Evolutionary conservation across 2,113 vertebrate genomes (phyloP).

Genomic region (Sprattus sprattus): DNA sequence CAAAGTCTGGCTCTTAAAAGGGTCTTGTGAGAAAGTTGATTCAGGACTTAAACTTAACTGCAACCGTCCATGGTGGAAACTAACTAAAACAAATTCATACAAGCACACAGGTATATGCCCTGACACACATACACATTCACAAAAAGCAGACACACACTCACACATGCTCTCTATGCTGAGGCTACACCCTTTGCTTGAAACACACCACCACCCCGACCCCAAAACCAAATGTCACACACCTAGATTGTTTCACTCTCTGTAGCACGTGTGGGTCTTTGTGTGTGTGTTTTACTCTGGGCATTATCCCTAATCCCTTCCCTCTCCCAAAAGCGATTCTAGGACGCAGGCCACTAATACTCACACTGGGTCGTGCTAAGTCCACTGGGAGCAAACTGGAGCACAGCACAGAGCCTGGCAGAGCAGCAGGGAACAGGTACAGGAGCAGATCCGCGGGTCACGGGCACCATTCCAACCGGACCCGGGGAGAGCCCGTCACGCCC

Average conservation of each 20-base stretch:
- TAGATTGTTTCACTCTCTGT: too few relatives aligned
- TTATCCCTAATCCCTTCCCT: too few relatives aligned
- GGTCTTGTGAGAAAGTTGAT: too few relatives aligned
- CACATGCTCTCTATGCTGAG: not conserved
- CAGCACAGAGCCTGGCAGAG: not conserved
- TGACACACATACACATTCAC: not conserved
- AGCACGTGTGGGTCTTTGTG: not conserved
- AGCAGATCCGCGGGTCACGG: not conserved
- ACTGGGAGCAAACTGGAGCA: not conserved
- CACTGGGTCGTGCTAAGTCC: not conserved
- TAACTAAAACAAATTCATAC: too few relatives aligned
- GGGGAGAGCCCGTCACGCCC: not conserved
- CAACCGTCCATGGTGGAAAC: too few relatives aligned
- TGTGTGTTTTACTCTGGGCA: too few relatives aligned
- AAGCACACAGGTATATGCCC: not conserved
- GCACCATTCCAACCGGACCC: not conserved
- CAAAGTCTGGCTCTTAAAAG: too few relatives aligned
- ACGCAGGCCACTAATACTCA: too few relatives aligned
- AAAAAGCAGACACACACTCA: not conserved
- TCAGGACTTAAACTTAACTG: too few relatives aligned
- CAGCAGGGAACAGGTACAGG: not conserved
- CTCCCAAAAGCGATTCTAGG: too few relatives aligned
- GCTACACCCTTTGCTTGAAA: not conserved
- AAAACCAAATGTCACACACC: too few relatives aligned
- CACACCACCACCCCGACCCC: not conserved